Conservation (phyloP, 2,797 vertebrate genomes). For the Enteromius paludinosus region DNA sequence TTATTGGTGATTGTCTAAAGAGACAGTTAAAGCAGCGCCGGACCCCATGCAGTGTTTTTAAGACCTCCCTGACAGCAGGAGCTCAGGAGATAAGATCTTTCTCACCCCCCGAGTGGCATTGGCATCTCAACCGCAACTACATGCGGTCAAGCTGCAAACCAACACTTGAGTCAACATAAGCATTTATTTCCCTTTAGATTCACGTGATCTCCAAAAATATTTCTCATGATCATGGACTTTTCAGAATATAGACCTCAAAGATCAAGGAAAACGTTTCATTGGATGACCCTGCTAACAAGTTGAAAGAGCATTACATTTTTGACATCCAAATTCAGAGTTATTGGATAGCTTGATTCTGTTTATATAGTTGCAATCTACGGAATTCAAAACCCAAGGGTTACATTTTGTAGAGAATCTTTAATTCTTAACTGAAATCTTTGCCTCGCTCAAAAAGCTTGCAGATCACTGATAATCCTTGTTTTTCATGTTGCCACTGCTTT, state of each 20-base stretch:
- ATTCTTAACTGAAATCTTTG: not conserved
- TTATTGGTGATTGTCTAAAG: conserved; percentile 4
- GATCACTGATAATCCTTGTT: not conserved
- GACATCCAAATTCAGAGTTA: not conserved
- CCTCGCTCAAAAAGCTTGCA: not conserved
- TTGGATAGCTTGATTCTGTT: not conserved
- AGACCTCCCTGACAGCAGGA: conserved; percentile 20
- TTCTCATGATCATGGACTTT: not conserved
- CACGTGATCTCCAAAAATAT: not conserved
- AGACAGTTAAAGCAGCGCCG: not conserved
- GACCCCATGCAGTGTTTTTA: conserved; percentile 3
- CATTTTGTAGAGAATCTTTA: not conserved
- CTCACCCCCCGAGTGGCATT: not conserved
- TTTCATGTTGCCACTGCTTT: not conserved
- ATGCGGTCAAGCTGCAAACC: not conserved
- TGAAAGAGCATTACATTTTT: no score
- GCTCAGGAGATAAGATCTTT: conserved; percentile 29
- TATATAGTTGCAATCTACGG: not conserved
- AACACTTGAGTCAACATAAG: conserved; percentile 16
- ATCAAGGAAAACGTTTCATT: not conserved
- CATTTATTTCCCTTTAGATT: not conserved
- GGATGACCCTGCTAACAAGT: not conserved
- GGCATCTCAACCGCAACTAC: not conserved
- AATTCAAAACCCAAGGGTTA: not conserved
- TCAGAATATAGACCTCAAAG: not conserved